Conservation (phyloP, 2,888 invertebrate species). For the Apamea sordens region DNA sequence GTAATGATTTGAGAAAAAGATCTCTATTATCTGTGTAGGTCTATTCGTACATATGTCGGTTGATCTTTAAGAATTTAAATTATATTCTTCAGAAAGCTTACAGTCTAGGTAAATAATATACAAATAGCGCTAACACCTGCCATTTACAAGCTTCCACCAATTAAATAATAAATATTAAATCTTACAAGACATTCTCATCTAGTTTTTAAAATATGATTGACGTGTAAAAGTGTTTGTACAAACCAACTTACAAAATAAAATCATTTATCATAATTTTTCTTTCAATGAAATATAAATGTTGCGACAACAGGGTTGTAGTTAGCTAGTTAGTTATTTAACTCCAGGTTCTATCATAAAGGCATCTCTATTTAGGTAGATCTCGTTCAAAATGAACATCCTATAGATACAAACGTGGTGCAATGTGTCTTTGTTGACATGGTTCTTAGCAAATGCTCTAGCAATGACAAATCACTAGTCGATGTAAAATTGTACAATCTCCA, state of each 20-base stretch:
- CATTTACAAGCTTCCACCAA: no score
- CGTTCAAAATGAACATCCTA: neutral
- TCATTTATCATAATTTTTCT: slow-evolving; percentile 1
- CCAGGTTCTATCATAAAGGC: neutral
- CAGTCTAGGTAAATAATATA: no score
- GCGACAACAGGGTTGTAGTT: neutral
- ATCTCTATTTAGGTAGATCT: neutral
- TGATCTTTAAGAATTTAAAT: neutral
- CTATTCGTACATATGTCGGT: neutral
- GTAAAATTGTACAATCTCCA: neutral
- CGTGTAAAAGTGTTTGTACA: no score
- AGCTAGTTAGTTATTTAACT: neutral
- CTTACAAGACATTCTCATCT: slow-evolving; percentile 14
- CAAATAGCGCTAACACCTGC: no score
- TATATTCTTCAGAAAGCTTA: no score
- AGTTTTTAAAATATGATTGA: no score
- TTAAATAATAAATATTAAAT: no score
- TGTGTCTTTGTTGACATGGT: slow-evolving; percentile 8
- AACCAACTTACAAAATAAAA: no score
- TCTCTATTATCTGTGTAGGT: neutral
- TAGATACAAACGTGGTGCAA: neutral
- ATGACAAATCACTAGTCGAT: slow-evolving; percentile 2
- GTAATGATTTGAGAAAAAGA: neutral
- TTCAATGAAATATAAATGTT: slow-evolving; percentile 3
- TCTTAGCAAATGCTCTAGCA: slow-evolving; percentile 3